phyloP scores from a whole-genome alignment of 2,797 vertebrate genomes.

The Rousettus madagascariensis region DNA sequence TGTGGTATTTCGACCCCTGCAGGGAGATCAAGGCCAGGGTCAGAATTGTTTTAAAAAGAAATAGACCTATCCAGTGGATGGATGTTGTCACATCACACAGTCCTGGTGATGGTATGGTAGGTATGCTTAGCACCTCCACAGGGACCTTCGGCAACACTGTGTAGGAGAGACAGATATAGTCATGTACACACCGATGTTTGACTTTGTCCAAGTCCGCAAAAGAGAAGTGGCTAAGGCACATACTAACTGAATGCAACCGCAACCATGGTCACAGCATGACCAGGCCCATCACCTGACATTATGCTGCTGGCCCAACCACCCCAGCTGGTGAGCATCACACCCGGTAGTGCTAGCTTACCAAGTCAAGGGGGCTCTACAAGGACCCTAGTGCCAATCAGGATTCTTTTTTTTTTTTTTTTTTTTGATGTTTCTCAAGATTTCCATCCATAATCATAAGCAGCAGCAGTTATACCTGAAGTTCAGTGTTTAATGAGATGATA shows the following conservation, averaged over 20 bases:
- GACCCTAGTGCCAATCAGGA: conserved; percentile 22
- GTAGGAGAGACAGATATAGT: background rate
- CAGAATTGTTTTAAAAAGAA: background rate
- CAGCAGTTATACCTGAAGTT: background rate
- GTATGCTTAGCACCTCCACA: background rate
- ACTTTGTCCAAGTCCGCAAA: conserved; percentile 45
- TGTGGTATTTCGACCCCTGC: background rate
- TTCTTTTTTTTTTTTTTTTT: background rate
- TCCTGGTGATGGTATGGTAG: too few species aligned
- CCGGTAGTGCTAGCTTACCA: background rate
- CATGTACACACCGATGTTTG: background rate
- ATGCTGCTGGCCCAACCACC: conserved; percentile 26
- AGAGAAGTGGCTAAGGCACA: background rate
- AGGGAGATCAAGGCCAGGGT: background rate
- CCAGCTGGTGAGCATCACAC: background rate
- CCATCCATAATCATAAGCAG: background rate
- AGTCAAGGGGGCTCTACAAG: background rate
- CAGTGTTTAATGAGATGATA: background rate
- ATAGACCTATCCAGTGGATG: background rate
- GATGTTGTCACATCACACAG: background rate
- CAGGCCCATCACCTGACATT: background rate
- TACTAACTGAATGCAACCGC: background rate
- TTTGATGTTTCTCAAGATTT: conserved; percentile 41
- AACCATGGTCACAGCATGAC: too few species aligned
- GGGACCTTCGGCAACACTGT: conserved; percentile 4